Evolutionary conservation across 2,113 vertebrate species (phyloP).

Genomic region (Oophaga pumilio): DNA sequence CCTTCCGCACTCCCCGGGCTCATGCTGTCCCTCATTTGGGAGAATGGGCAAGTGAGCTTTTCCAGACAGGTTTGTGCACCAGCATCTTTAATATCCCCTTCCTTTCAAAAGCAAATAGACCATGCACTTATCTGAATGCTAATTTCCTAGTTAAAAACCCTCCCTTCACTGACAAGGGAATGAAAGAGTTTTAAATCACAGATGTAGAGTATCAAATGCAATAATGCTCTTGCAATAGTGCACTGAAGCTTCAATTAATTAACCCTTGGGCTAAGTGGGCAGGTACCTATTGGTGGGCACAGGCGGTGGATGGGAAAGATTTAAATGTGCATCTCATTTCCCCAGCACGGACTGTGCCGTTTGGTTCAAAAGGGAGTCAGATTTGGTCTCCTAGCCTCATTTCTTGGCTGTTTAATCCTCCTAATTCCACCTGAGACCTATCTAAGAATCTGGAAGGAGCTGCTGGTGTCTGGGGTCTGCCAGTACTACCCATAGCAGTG

Average conservation of each 20-base stretch:
- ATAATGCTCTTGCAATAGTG: slow-evolving; percentile 85
- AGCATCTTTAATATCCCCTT: slow-evolving; percentile 86
- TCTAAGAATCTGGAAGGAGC: slow-evolving; percentile 80
- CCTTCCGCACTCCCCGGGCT: slow-evolving; percentile 2
- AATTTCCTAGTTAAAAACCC: slow-evolving; percentile 96
- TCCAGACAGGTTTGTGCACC: slow-evolving; percentile 78
- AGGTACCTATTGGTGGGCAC: slow-evolving; percentile 85
- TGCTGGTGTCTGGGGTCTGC: slow-evolving; percentile 81
- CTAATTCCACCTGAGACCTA: slow-evolving; percentile 85
- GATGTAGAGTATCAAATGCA: slow-evolving; percentile 93
- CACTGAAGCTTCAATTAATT: slow-evolving; percentile 94
- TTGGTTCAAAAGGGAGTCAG: slow-evolving; percentile 86
- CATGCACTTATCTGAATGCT: slow-evolving; percentile 96
- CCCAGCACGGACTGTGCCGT: slow-evolving; percentile 83
- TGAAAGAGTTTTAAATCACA: slow-evolving; percentile 91
- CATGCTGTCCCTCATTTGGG: slow-evolving; percentile 61
- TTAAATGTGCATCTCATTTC: slow-evolving; percentile 99
- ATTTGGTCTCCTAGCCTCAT: slow-evolving; percentile 94
- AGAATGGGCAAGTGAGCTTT: slow-evolving; percentile 66
- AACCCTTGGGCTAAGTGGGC: slow-evolving; percentile 88
- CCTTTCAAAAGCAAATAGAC: slow-evolving; percentile 86
- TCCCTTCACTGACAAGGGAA: slow-evolving; percentile 84
- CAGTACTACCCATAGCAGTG: slow-evolving; percentile 67
- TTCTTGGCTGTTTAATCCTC: slow-evolving; percentile 86
- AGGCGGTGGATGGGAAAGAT: slow-evolving; percentile 90